A percentile compares a stretch with the other conserved stretches of the same genome.
Evolutionary conservation across 2,113 vertebrate species (phyloP).

Genomic region (Myrmecophaga tridactyla): DNA sequence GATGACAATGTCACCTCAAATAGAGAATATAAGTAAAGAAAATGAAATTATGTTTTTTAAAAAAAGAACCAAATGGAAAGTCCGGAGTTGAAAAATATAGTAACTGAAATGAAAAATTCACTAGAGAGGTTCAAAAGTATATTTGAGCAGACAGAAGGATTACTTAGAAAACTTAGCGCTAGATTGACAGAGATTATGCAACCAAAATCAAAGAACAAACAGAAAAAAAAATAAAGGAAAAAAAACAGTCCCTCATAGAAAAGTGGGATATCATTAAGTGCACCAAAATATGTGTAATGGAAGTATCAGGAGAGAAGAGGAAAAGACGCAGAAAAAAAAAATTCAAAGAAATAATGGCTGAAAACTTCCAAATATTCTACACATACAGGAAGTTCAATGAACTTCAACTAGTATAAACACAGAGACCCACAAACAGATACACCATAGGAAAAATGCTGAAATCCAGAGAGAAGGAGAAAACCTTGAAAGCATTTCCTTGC

Average conservation of each 20-base stretch:
- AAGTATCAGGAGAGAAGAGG: no score
- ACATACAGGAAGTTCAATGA: background rate
- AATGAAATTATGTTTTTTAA: background rate
- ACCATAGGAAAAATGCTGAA: no score
- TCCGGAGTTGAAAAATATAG: background rate
- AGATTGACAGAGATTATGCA: background rate
- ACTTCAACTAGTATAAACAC: background rate
- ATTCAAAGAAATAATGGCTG: no score
- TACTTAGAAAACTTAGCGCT: background rate
- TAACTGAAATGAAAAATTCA: background rate
- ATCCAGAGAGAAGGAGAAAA: no score
- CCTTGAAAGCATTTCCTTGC: no score
- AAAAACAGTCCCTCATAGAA: background rate
- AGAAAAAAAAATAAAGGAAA: background rate
- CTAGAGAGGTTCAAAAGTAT: background rate
- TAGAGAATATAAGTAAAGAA: background rate
- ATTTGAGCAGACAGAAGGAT: background rate
- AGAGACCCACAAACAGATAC: no score
- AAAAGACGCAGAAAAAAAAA: no score
- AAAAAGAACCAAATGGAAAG: background rate
- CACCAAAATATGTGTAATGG: no score
- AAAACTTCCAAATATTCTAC: background rate
- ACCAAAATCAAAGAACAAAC: no score
- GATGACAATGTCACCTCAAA: background rate
- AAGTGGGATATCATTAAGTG: background rate